phyloP scores from a whole-genome alignment of 2,888 invertebrate genomes.

The Cactoblastis cactorum region DNA sequence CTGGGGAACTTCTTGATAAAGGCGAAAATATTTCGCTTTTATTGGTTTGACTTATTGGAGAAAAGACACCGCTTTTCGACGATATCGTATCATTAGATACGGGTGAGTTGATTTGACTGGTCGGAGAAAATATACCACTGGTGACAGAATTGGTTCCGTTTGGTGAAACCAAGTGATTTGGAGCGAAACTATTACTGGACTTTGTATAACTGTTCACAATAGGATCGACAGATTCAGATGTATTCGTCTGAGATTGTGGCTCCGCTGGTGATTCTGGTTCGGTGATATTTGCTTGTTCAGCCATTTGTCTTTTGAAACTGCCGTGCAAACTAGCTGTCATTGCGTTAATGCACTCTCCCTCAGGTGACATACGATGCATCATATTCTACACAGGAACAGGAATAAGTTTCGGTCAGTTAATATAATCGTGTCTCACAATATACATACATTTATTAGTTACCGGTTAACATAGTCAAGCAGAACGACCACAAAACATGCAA shows the following conservation, averaged over 20 bases:
- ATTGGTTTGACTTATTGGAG: constrained; percentile 72
- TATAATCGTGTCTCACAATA: constrained; percentile 29
- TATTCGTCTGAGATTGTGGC: constrained; percentile 62
- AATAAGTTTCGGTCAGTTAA: constrained; percentile 47
- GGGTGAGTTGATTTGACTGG: constrained; percentile 76
- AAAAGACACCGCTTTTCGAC: constrained; percentile 74
- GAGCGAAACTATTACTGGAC: constrained; percentile 58
- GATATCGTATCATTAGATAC: constrained; percentile 75
- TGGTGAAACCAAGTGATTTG: constrained; percentile 70
- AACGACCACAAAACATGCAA: constrained; percentile 32
- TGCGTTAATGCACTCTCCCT: constrained; percentile 81
- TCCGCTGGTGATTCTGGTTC: constrained; percentile 67
- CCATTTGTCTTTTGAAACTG: constrained; percentile 80
- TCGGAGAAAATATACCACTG: constrained; percentile 75
- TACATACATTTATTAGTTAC: constrained; percentile 21
- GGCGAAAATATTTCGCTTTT: constrained; percentile 74
- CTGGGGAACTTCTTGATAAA: constrained; percentile 67
- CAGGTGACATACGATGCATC: constrained; percentile 85
- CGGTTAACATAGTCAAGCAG: constrained; percentile 39
- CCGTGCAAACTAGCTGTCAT: constrained; percentile 83
- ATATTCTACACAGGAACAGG: constrained; percentile 80
- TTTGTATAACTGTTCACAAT: constrained; percentile 63
- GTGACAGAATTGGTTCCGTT: constrained; percentile 75
- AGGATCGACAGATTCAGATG: constrained; percentile 61
- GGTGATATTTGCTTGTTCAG: constrained; percentile 55